These are phyloP conservation scores for Kryphioiulus occultus DNA, from an alignment of 2,888 invertebrate genomes.

Conservation along the genomic window DNA sequence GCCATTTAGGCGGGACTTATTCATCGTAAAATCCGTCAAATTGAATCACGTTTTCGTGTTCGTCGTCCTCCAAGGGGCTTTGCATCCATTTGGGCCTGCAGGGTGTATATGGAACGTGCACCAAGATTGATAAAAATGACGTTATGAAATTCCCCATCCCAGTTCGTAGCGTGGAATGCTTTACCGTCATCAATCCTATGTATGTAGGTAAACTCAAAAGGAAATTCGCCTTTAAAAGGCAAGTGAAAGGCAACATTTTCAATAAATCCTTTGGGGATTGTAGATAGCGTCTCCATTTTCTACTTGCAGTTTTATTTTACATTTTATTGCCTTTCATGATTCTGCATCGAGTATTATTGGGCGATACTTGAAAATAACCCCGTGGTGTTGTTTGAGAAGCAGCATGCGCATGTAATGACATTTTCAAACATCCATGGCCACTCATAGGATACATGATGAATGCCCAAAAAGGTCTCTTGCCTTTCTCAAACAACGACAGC, in stretches of 20 bases:
- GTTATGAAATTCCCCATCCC: background rate
- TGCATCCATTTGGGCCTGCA: background rate
- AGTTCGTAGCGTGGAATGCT: background rate
- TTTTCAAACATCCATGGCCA: no score
- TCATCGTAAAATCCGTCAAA: constrained; percentile 49
- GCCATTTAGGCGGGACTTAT: constrained; percentile 38
- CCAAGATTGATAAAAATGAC: constrained; percentile 32
- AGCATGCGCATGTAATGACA: no score
- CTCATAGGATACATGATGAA: no score
- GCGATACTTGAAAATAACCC: no score
- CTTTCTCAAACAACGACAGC: no score
- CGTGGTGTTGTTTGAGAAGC: no score
- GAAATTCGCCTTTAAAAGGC: background rate
- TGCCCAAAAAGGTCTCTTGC: no score
- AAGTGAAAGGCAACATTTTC: background rate
- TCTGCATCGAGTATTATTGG: background rate
- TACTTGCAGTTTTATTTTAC: background rate
- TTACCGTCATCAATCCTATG: background rate
- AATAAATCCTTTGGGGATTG: background rate
- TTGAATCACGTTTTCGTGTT: constrained; percentile 39
- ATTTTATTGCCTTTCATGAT: background rate
- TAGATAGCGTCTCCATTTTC: background rate
- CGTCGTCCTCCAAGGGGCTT: background rate
- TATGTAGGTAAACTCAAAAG: background rate
- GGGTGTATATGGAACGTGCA: background rate